A percentile compares a stretch with the other conserved stretches of the same genome.
phyloP scores from a whole-genome alignment of 2,113 vertebrate species.

The Carettochelys insculpta region DNA sequence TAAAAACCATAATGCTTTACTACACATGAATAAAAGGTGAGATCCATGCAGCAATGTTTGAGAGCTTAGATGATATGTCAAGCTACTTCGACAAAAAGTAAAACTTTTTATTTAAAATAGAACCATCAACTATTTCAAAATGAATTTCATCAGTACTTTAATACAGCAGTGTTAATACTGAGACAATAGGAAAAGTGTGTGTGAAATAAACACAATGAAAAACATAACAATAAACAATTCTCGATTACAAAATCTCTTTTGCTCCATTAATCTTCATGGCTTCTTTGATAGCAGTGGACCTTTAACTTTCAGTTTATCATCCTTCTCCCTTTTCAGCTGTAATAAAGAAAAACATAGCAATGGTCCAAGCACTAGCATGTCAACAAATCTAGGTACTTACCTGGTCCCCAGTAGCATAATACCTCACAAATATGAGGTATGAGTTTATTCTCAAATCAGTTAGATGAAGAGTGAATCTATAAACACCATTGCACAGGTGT shows the following conservation, averaged over 20 bases:
- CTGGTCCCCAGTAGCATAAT: neutral
- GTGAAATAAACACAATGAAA: neutral
- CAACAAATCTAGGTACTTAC: neutral
- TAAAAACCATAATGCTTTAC: neutral
- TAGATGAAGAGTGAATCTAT: slow-evolving; percentile 1
- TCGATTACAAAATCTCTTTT: neutral
- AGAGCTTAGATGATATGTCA: neutral
- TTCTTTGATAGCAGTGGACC: slow-evolving; percentile 49
- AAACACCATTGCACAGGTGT: neutral
- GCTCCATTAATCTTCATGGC: slow-evolving; percentile 23
- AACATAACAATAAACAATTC: neutral
- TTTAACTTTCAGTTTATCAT: slow-evolving; percentile 63
- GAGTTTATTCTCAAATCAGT: neutral
- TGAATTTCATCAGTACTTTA: neutral
- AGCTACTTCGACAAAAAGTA: neutral
- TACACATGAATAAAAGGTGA: neutral
- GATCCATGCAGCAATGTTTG: neutral
- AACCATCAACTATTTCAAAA: neutral
- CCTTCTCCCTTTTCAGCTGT: slow-evolving; percentile 77
- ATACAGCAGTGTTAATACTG: neutral
- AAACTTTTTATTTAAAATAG: neutral
- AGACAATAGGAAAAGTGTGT: neutral
- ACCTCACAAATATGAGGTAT: fast-evolving
- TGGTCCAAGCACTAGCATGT: neutral
- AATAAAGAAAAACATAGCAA: slow-evolving; percentile 52